Conservation (phyloP, 2,113 vertebrate species). For the Cariama cristata region DNA sequence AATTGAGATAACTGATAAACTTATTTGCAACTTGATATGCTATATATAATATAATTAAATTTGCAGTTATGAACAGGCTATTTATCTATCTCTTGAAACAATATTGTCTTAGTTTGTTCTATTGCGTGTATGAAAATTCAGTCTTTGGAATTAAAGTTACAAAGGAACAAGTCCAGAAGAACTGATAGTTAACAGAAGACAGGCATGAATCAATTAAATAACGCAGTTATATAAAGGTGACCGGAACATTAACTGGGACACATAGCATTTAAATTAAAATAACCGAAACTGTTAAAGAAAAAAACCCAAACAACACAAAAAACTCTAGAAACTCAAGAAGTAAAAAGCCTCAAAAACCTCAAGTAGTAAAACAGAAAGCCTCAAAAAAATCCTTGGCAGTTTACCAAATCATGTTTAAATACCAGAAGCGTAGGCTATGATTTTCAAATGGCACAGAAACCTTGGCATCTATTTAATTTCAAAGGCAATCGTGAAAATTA, state of each 20-base stretch:
- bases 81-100: background rate
- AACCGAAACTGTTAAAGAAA: background rate
- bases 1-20: background rate
- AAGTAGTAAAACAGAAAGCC: background rate
- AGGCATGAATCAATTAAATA: background rate
- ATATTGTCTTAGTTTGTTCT: background rate
- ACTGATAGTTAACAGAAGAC: background rate
- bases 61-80: background rate
- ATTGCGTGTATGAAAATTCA: background rate
- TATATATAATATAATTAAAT: background rate
- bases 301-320: background rate
- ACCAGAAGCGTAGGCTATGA: background rate
- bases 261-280: background rate
- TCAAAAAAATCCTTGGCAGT: background rate
- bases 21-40: background rate
- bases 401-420: background rate
- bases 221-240: background rate
- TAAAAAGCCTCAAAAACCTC: background rate
- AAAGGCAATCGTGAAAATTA: background rate
- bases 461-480: background rate
- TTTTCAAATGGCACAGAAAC: background rate
- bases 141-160: background rate
- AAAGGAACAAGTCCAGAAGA: background rate
- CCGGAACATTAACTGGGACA: background rate
- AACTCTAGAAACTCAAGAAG: background rate